phyloP scores from a whole-genome alignment of 2,888 invertebrate species.

The Diadegma fenestrale region DNA sequence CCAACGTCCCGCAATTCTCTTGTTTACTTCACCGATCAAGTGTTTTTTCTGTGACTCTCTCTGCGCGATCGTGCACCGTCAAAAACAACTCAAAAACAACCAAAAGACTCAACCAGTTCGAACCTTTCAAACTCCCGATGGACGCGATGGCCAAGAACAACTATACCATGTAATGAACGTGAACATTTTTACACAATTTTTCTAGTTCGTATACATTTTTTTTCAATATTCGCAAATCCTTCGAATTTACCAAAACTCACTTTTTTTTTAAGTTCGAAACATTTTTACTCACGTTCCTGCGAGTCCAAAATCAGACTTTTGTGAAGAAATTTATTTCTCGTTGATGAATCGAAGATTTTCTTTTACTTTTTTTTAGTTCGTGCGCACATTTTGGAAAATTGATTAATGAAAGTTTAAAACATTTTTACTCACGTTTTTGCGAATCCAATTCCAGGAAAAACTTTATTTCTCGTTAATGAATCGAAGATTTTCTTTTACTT shows the following conservation, averaged over 20 bases:
- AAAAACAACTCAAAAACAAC: not conserved
- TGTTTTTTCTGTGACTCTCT: not conserved
- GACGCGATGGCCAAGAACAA: conserved; percentile 47
- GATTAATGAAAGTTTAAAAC: not conserved
- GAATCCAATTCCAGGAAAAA: no score
- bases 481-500: not conserved
- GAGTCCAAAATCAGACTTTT: no score
- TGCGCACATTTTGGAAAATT: no score
- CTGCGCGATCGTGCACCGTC: not conserved
- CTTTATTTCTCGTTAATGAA: no score
- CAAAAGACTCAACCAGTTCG: conserved; percentile 36
- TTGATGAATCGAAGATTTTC: no score
- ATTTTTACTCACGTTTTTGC: no score
- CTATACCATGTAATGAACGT: conserved; percentile 53
- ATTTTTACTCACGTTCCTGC: no score
- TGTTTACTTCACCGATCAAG: not conserved
- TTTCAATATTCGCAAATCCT: not conserved
- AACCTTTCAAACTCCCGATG: conserved; percentile 34
- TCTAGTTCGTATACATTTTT: not conserved
- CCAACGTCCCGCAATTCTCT: not conserved
- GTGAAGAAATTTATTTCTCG: no score
- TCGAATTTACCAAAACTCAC: not conserved
- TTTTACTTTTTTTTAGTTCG: not conserved
- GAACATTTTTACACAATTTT: conserved; percentile 7
- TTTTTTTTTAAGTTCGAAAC: not conserved